These are phyloP conservation scores for Drosophila gunungcola DNA, from an alignment of 1,140 invertebrate genomes.

Conservation along the genomic window DNA sequence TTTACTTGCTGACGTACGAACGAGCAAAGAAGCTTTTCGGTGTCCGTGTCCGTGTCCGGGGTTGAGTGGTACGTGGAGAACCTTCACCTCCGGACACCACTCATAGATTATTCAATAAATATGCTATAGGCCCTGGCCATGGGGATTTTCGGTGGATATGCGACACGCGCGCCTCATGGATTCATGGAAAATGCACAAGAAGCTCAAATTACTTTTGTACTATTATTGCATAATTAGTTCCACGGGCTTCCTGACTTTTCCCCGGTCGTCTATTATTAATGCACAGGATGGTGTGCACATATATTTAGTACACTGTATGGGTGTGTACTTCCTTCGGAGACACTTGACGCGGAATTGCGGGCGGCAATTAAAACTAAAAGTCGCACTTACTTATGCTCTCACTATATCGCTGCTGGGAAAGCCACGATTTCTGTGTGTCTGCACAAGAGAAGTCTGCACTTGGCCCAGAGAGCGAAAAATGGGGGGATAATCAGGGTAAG, in stretches of 20 bases:
- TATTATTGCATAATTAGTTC: slow-evolving; percentile 75
- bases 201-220: slow-evolving; percentile 44
- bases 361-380: slow-evolving; percentile 55
- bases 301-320: neutral
- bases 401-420: slow-evolving; percentile 7
- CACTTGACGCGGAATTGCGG: slow-evolving; percentile 37
- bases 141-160: slow-evolving; percentile 3
- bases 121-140: slow-evolving; percentile 21
- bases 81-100: slow-evolving; percentile 18
- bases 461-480: slow-evolving; percentile 3
- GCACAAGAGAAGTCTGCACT: slow-evolving; percentile 38
- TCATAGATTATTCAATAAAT: slow-evolving; percentile 71
- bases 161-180: slow-evolving; percentile 23
- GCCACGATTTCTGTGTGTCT: slow-evolving; percentile 12
- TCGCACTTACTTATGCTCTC: slow-evolving; percentile 50
- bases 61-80: slow-evolving; percentile 55
- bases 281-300: neutral
- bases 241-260: slow-evolving; percentile 13
- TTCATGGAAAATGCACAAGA: slow-evolving; percentile 49
- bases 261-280: slow-evolving; percentile 48
- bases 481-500: slow-evolving; percentile 8
- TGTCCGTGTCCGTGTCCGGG: slow-evolving; percentile 44
- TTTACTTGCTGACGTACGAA: slow-evolving; percentile 56
- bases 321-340: slow-evolving; percentile 26
- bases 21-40: slow-evolving; percentile 28